Conservation (phyloP, 1,140 invertebrate species). For the Listronotus oregonensis region DNA sequence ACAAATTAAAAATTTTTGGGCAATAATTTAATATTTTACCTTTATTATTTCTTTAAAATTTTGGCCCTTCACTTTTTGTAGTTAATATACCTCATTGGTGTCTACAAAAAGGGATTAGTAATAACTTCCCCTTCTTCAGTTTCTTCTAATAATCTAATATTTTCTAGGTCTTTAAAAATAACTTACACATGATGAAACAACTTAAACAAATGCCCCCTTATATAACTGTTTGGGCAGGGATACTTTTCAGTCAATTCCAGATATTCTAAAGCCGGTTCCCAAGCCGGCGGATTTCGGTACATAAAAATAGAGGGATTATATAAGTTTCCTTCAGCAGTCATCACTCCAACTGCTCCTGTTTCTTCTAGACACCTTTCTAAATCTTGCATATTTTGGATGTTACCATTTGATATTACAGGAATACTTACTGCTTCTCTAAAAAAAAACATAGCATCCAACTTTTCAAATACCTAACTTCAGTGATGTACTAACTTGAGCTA, state of each 20-base stretch:
- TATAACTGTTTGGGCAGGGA: conserved; percentile 87
- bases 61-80: too few species aligned
- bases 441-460: not conserved
- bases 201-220: conserved; percentile 96
- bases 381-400: conserved; percentile 92
- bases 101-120: too few species aligned
- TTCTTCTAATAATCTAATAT: not conserved
- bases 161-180: not conserved
- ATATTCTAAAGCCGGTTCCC: conserved; percentile 91
- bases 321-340: conserved; percentile 93
- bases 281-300: conserved; percentile 74
- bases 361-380: conserved; percentile 81
- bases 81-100: too few species aligned
- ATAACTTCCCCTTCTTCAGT: too few species aligned
- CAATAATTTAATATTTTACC: too few species aligned
- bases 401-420: conserved; percentile 97
- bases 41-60: too few species aligned
- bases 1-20: too few species aligned
- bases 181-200: conserved; percentile 92
- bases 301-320: conserved; percentile 93
- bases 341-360: conserved; percentile 87
- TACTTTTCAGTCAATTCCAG: conserved; percentile 80
- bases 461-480: too few species aligned
- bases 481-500: too few species aligned
- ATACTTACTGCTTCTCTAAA: conserved; percentile 81